A percentile compares a stretch with the other conserved stretches of the same genome.
These are phyloP conservation scores for Dryobotodes eremita DNA, from an alignment of 2,888 invertebrate species.

Conservation along the genomic window DNA sequence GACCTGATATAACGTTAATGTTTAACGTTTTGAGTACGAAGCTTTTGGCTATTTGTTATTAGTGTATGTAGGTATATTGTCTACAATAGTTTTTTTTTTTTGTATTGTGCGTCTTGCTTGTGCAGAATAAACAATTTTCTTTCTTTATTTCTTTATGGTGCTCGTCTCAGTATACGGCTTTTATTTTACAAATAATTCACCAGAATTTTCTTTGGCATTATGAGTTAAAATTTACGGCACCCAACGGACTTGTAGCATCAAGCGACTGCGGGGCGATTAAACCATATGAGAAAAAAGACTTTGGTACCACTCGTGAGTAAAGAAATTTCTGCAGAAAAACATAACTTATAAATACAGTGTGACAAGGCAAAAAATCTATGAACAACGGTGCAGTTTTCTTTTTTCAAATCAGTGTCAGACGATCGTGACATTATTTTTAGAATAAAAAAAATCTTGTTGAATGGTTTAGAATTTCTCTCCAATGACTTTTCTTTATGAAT, in stretches of 20 bases:
- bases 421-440: no score
- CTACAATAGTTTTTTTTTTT: no score
- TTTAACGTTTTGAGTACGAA: no score
- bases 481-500: neutral
- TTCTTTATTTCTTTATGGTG: no score
- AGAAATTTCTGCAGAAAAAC: no score
- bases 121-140: no score
- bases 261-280: slow-evolving; percentile 21
- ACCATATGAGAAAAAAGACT: neutral
- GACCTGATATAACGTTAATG: no score
- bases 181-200: slow-evolving; percentile 33
- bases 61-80: no score
- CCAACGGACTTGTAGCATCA: slow-evolving; percentile 23
- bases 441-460: neutral
- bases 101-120: no score
- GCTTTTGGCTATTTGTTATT: no score
- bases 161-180: neutral
- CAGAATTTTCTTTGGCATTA: slow-evolving; percentile 19
- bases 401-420: neutral
- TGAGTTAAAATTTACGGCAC: slow-evolving; percentile 39
- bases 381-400: neutral
- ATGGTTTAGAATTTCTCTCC: neutral
- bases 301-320: no score
- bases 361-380: neutral
- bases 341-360: neutral